phyloP scores from a whole-genome alignment of 2,797 vertebrate species.

The Falco naumanni region DNA sequence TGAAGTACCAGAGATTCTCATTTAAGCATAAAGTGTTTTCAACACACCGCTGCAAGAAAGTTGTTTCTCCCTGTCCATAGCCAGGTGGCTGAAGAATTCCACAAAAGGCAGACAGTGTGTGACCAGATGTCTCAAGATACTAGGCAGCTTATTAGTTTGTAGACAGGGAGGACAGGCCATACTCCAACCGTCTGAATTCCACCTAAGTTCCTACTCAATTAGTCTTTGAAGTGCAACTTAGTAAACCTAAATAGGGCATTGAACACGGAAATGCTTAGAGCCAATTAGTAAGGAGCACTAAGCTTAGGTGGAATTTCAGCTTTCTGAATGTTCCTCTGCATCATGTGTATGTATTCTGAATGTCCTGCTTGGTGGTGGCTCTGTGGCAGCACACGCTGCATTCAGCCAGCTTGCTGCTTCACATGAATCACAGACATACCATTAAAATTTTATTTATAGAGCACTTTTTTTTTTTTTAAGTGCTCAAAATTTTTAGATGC shows the following conservation, averaged over 20 bases:
- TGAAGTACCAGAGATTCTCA: background rate
- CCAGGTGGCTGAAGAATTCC: background rate
- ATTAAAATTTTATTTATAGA: background rate
- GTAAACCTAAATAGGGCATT: constrained; percentile 37
- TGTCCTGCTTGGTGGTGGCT: rapidly evolving
- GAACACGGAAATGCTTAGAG: constrained; percentile 34
- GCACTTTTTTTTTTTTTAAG: background rate
- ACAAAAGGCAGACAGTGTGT: background rate
- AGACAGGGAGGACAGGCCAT: background rate
- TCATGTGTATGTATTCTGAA: background rate
- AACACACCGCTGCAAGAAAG: background rate
- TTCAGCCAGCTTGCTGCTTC: background rate
- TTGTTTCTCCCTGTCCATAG: background rate
- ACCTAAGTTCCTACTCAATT: constrained; percentile 20
- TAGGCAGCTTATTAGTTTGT: constrained; percentile 1
- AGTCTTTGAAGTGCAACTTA: constrained; percentile 37
- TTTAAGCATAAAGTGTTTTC: background rate
- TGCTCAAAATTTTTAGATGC: background rate
- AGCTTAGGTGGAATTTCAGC: constrained; percentile 27
- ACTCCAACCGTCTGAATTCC: constrained; percentile 14
- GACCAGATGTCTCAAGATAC: background rate
- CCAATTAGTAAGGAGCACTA: constrained; percentile 31
- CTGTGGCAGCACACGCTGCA: background rate
- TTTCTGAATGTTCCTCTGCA: background rate
- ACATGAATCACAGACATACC: background rate